Conservation (phyloP, 2,113 vertebrate species). For the Chaetodon trifascialis region DNA sequence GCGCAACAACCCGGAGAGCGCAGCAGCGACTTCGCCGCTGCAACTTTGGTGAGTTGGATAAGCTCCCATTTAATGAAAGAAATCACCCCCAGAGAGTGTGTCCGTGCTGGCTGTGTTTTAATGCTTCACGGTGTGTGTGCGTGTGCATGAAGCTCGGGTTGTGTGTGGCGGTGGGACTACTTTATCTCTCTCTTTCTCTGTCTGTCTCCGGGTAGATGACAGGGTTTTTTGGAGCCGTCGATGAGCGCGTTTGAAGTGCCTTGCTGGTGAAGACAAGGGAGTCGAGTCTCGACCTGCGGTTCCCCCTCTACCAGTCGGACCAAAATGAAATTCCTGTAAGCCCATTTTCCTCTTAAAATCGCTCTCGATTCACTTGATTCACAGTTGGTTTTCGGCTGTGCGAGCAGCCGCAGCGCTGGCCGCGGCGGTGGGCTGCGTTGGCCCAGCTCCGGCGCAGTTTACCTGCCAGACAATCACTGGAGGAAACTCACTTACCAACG, state of each 20-base stretch:
- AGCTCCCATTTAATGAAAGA: constrained; percentile 32
- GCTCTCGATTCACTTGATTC: not conserved
- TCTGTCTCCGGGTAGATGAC: constrained; percentile 72
- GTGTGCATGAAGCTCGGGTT: not conserved
- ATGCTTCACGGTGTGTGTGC: no score
- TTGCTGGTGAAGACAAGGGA: constrained; percentile 73
- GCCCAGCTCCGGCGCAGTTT: constrained; percentile 6
- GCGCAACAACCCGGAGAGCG: constrained; percentile 74
- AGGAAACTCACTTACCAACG: not conserved
- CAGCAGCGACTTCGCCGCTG: constrained; percentile 72
- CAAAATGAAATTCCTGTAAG: constrained; percentile 82
- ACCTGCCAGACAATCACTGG: constrained; percentile 12
- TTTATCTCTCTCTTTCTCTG: constrained; percentile 59
- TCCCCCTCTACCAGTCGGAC: constrained; percentile 45
- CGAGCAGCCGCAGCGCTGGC: not conserved
- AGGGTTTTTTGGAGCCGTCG: constrained; percentile 70
- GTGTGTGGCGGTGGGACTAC: constrained; percentile 46
- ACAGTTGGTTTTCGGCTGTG: not conserved
- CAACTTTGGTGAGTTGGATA: constrained; percentile 81
- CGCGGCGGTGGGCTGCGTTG: not conserved
- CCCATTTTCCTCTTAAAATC: not conserved
- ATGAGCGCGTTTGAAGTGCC: constrained; percentile 76
- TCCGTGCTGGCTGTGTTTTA: not conserved
- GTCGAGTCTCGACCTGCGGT: constrained; percentile 52
- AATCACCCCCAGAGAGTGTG: not conserved